Evolutionary conservation across 2,797 vertebrate genomes (phyloP).

Genomic region (Ispidina lecontei): DNA sequence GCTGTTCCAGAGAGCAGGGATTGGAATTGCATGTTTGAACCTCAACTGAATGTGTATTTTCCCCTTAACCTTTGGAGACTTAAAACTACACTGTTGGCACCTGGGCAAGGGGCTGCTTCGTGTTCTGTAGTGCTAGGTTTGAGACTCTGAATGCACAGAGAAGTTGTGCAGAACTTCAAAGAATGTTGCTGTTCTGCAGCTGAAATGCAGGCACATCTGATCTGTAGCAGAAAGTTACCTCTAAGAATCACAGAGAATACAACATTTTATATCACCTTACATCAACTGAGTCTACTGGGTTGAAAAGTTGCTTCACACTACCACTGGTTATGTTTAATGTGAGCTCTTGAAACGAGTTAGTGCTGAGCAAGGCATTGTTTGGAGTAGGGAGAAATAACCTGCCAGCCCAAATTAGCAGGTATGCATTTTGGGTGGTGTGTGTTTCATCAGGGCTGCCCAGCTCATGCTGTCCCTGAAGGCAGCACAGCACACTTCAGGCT

Average conservation of each 20-base stretch:
- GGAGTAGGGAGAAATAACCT: slow-evolving; percentile 51
- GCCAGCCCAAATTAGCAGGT: slow-evolving; percentile 50
- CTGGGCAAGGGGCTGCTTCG: accelerated
- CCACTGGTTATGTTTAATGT: background rate
- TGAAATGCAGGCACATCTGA: accelerated
- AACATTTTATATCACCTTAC: background rate
- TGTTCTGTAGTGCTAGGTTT: accelerated
- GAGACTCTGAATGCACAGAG: background rate
- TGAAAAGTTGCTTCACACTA: background rate
- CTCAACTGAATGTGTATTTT: background rate
- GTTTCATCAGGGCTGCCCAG: slow-evolving; percentile 57
- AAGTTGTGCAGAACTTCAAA: background rate
- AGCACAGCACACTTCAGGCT: slow-evolving; percentile 21
- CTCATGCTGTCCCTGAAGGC: slow-evolving; percentile 59
- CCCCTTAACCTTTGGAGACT: accelerated
- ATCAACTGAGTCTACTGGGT: slow-evolving; percentile 12
- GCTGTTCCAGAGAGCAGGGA: background rate
- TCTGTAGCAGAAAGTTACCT: background rate
- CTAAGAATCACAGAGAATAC: background rate
- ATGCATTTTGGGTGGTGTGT: slow-evolving; percentile 25
- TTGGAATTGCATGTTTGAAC: background rate
- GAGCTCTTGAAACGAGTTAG: background rate
- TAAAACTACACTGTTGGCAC: background rate
- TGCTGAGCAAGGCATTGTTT: slow-evolving; percentile 65
- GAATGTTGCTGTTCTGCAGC: background rate